These are phyloP conservation scores for Papio anubis DNA, from an alignment of 2,113 vertebrate species.

Conservation along the genomic window DNA sequence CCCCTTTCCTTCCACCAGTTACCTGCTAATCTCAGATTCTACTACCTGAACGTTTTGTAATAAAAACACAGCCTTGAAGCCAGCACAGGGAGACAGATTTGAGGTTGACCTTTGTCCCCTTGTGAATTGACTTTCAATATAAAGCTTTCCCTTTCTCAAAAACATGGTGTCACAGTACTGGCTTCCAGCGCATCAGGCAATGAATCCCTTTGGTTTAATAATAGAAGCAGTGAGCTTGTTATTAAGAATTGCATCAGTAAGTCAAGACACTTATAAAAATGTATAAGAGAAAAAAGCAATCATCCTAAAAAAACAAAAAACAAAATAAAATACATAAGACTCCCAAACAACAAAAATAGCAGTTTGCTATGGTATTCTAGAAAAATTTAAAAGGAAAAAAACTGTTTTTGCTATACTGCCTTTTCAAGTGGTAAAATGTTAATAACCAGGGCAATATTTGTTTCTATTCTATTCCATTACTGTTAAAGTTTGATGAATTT, in stretches of 20 bases:
- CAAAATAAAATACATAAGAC: background rate
- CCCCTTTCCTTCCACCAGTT: too few relatives aligned
- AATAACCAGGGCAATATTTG: background rate
- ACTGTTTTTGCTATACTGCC: background rate
- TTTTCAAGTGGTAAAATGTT: background rate
- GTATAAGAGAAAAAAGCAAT: background rate
- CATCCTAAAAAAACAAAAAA: background rate
- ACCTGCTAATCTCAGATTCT: too few relatives aligned
- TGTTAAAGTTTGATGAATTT: background rate
- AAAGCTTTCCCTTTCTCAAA: too few relatives aligned
- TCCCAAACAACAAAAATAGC: background rate
- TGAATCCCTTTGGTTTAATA: too few relatives aligned
- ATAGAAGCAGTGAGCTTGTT: background rate
- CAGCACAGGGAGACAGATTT: too few relatives aligned
- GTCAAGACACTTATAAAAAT: background rate
- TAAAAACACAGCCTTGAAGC: too few relatives aligned
- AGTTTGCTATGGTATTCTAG: background rate
- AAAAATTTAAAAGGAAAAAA: background rate
- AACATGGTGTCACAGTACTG: too few relatives aligned
- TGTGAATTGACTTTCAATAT: too few relatives aligned
- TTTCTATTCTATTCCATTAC: background rate
- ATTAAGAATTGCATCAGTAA: background rate
- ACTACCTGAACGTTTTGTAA: too few relatives aligned
- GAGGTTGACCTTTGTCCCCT: too few relatives aligned
- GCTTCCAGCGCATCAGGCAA: too few relatives aligned